A percentile compares a stretch with the other conserved stretches of the same genome.
phyloP scores from a whole-genome alignment of 2,797 vertebrate genomes.

The Carduelis carduelis region DNA sequence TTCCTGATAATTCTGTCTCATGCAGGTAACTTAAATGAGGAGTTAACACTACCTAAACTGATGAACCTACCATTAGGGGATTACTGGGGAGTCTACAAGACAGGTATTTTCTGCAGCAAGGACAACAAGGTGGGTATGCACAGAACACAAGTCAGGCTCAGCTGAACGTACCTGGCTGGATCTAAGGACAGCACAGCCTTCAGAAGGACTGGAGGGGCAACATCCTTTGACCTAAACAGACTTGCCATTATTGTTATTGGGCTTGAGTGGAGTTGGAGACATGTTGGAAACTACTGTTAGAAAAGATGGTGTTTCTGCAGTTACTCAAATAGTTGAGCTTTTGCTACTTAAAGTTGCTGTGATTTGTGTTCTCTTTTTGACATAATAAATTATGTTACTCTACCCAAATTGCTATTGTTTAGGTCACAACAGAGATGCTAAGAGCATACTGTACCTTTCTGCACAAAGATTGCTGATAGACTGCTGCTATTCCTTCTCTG shows the following conservation, averaged over 20 bases:
- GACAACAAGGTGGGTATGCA: not conserved
- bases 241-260: not conserved
- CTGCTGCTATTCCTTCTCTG: constrained; percentile 25
- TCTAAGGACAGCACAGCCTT: not conserved
- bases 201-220: not conserved
- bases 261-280: not conserved
- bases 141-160: not conserved
- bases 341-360: not conserved
- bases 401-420: not conserved
- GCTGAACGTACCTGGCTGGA: not conserved
- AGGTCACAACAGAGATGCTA: not conserved
- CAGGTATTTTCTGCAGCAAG: constrained; percentile 8
- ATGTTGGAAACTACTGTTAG: not conserved
- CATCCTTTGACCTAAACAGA: not conserved
- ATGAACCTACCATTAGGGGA: not conserved
- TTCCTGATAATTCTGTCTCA: constrained; percentile 32
- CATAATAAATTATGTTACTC: not conserved
- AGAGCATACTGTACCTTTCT: not conserved
- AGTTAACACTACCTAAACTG: constrained; percentile 31
- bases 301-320: not conserved
- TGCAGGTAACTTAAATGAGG: constrained; percentile 38
- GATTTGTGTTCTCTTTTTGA: not conserved
- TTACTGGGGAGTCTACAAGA: not conserved
- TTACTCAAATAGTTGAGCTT: not conserved
- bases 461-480: not conserved